Conservation (phyloP, 1,140 invertebrate species). For the Drosophila kurseongensis region DNA sequence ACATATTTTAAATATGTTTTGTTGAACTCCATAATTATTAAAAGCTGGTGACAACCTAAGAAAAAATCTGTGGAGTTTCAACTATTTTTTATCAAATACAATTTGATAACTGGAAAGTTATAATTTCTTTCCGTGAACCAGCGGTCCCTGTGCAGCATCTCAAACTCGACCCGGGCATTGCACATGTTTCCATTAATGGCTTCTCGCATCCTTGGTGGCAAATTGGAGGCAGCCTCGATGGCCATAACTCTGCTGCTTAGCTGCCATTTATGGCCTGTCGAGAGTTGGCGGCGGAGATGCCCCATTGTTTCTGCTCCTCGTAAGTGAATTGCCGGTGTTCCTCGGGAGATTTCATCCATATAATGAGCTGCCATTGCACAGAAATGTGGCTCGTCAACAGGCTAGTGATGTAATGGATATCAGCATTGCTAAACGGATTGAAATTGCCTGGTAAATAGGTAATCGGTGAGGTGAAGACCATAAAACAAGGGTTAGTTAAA, state of each 20-base stretch:
- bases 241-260: conserved; percentile 75
- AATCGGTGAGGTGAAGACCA: conserved; percentile 12
- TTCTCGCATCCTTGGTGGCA: conserved; percentile 70
- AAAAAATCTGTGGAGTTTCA: too few species aligned
- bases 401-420: conserved; percentile 16
- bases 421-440: conserved; percentile 14
- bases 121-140: conserved; percentile 11
- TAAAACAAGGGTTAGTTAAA: conserved; percentile 10
- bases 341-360: conserved; percentile 34
- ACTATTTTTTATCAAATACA: background rate
- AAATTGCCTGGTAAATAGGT: conserved; percentile 33
- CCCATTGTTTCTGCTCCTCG: conserved; percentile 50
- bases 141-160: conserved; percentile 24
- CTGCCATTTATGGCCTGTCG: conserved; percentile 70
- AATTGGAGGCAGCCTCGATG: conserved; percentile 71
- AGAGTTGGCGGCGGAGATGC: conserved; percentile 17
- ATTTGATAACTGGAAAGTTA: background rate
- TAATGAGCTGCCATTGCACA: conserved; percentile 47
- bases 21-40: too few species aligned
- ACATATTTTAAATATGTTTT: too few species aligned
- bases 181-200: conserved; percentile 78
- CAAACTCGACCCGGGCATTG: conserved; percentile 41
- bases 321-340: conserved; percentile 36
- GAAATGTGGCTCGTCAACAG: conserved; percentile 21
- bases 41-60: too few species aligned